phyloP scores from a whole-genome alignment of 2,797 vertebrate species.

The Bucorvus abyssinicus region DNA sequence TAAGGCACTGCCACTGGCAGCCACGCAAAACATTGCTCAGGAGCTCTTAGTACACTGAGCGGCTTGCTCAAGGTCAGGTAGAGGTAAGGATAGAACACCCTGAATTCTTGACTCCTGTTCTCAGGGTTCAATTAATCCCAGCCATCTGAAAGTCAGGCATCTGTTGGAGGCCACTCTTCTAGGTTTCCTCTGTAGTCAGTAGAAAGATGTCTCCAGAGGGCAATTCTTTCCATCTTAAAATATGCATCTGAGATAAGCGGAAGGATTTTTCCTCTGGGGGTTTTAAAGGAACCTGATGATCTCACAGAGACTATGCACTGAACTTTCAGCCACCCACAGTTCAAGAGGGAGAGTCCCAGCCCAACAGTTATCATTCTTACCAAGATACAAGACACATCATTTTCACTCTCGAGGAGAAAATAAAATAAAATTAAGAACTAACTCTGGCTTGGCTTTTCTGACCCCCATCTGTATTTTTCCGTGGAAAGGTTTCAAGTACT shows the following conservation, averaged over 20 bases:
- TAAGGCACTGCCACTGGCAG: neutral
- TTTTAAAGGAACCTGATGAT: neutral
- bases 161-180: neutral
- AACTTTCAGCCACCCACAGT: constrained; percentile 35
- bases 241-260: constrained; percentile 16
- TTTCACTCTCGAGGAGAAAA: neutral
- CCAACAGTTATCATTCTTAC: neutral
- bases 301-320: neutral
- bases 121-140: constrained; percentile 25
- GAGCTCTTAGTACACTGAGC: neutral
- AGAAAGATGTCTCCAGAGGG: constrained; percentile 4
- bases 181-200: neutral
- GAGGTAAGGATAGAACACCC: constrained; percentile 33
- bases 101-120: constrained; percentile 33
- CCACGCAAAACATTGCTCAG: neutral
- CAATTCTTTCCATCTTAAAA: constrained; percentile 28
- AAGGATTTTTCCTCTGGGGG: neutral
- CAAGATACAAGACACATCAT: neutral
- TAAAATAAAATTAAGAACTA: neutral
- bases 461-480: neutral
- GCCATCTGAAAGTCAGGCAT: constrained; percentile 8
- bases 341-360: neutral
- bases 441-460: neutral
- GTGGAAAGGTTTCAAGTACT: constrained; percentile 19
- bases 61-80: constrained; percentile 3